Base-by-base conservation (phyloP, 2,888 invertebrate species). In the Cryptophagus acutangulus region DNA sequence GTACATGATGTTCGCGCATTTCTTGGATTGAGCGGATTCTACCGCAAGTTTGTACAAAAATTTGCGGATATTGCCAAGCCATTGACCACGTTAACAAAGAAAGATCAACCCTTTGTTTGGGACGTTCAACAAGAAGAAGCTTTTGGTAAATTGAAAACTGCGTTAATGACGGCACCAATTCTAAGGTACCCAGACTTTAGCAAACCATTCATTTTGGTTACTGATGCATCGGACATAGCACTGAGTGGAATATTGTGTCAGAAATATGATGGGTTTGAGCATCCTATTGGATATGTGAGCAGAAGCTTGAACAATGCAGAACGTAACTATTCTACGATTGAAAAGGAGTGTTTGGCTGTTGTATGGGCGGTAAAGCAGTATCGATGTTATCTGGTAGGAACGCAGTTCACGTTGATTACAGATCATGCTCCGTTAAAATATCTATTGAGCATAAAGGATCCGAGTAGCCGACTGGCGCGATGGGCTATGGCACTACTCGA, bases 381-480 rank as follows among this genome's bases (percentile, higher is more conserved):
- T 34, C 18, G 49, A 18, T 46, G 46, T 8, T 56, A 58, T 36
- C 14, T 57, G 2, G 45, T 41, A 17, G 56, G 55, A 5, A 40
- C 40, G 18, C 37, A 43, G 15, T 57, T 57, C 12, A 38, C 17
- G 8, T 30, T 57, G 12, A 39, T 50, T 9, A 57, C 49, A 1
- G 57, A 56, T 40, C 55, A 54, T 31, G 28, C 24, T 31, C 45
- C 52, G 3, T 20, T 54, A 17, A n/a, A n/a, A n/a, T n/a, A n/a
- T n/a, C n/a, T n/a, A n/a, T n/a, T n/a, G n/a, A n/a, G n/a, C n/a
- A n/a, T n/a, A n/a, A n/a, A n/a, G n/a, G n/a, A n/a, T n/a, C n/a
- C n/a, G n/a, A n/a, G n/a, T n/a, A n/a, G n/a, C n/a, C n/a, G n/a
- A n/a, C n/a, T n/a, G n/a, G n/a, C n/a, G n/a, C n/a, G n/a, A n/a